These are phyloP conservation scores for Pogonophryne albipinna DNA, from an alignment of 2,797 vertebrate species.

Conservation along the genomic window DNA sequence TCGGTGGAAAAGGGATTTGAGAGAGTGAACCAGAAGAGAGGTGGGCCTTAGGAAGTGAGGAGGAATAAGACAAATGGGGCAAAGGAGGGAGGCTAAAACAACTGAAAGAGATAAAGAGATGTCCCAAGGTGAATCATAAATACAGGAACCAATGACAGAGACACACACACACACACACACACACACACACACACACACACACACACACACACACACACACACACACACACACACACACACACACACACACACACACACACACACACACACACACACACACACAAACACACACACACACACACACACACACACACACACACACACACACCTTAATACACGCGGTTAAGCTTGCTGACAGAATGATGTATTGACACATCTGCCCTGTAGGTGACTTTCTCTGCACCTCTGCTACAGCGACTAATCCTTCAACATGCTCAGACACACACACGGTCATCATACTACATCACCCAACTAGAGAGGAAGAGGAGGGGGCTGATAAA, in stretches of 20 bases:
- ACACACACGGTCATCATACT: too few relatives aligned
- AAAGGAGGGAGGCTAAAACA: conserved; percentile 21
- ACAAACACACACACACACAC: too few relatives aligned
- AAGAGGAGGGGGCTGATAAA: not conserved
- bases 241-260: too few relatives aligned
- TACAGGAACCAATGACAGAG: not conserved
- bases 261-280: too few relatives aligned
- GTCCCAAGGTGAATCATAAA: conserved; percentile 21
- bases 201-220: too few relatives aligned
- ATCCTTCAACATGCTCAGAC: too few relatives aligned
- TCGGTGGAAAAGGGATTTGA: not conserved
- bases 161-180: not conserved
- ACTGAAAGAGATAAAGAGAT: conserved; percentile 19
- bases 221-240: too few relatives aligned
- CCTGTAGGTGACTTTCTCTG: conserved; percentile 41
- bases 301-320: too few relatives aligned
- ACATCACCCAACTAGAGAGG: conserved; percentile 18
- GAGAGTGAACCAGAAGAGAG: not conserved
- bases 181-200: too few relatives aligned
- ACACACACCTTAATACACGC: too few relatives aligned
- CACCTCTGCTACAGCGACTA: conserved; percentile 30
- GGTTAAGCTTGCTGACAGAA: conserved; percentile 17
- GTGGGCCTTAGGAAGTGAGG: conserved; percentile 1
- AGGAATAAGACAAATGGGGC: conserved; percentile 28
- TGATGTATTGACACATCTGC: conserved; percentile 34